These are phyloP conservation scores for Salpingus planirostris DNA, from an alignment of 2,888 invertebrate genomes.

Conservation along the genomic window DNA sequence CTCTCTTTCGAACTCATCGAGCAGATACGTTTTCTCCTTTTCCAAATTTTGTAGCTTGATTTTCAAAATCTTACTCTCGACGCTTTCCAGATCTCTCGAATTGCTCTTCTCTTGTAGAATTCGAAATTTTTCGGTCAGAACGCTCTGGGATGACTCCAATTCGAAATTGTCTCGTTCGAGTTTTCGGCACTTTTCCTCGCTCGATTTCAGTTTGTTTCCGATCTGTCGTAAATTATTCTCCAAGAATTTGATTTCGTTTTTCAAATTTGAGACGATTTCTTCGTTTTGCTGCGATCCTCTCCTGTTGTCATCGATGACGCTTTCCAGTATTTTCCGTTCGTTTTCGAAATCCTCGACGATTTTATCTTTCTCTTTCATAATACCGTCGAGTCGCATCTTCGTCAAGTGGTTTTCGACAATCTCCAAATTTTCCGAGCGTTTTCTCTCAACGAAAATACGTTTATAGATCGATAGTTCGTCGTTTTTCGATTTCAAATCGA, in stretches of 20 bases:
- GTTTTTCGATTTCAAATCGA: slow-evolving; percentile 1
- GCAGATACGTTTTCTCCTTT: slow-evolving; percentile 9
- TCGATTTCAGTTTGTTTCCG: slow-evolving; percentile 2
- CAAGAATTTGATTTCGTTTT: background rate
- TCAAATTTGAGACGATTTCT: too few relatives aligned
- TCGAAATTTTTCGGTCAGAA: slow-evolving; percentile 4
- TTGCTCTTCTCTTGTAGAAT: slow-evolving; percentile 5
- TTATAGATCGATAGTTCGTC: slow-evolving; percentile 1
- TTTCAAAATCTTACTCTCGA: slow-evolving; percentile 9
- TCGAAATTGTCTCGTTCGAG: slow-evolving; percentile 7
- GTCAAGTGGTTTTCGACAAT: slow-evolving; percentile 1
- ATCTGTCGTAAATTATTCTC: background rate
- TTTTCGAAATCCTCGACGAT: slow-evolving; percentile 3
- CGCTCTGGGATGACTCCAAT: slow-evolving; percentile 3
- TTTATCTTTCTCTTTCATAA: slow-evolving; percentile 1
- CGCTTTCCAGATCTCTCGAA: slow-evolving; percentile 7
- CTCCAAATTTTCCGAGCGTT: background rate
- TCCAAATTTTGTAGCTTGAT: slow-evolving; percentile 7
- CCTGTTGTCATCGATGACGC: background rate
- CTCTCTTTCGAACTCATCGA: slow-evolving; percentile 8
- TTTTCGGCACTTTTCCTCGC: slow-evolving; percentile 1
- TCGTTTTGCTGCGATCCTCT: background rate
- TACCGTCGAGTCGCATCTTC: slow-evolving; percentile 1
- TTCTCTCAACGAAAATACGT: background rate
- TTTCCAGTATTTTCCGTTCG: background rate